Evolutionary conservation across 2,113 vertebrate genomes (phyloP).

Genomic region (Polypterus bichir): DNA sequence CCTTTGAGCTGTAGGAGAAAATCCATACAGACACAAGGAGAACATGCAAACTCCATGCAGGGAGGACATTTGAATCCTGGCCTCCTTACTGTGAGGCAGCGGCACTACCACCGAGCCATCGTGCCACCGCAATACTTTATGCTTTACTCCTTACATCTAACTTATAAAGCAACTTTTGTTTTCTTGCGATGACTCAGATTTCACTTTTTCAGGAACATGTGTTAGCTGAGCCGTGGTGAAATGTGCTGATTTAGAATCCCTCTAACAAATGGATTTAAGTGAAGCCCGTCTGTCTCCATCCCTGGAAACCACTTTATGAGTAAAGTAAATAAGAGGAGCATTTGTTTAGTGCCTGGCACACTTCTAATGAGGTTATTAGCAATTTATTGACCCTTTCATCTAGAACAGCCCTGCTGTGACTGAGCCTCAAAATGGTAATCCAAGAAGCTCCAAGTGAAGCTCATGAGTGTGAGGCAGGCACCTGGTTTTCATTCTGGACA

Average conservation of each 20-base stretch:
- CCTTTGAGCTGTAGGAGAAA: too few relatives aligned
- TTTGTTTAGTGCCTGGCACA: slow-evolving; percentile 9
- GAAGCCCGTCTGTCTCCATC: slow-evolving; percentile 3
- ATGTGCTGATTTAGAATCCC: not conserved
- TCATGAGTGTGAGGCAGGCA: not conserved
- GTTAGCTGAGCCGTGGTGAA: not conserved
- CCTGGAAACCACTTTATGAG: not conserved
- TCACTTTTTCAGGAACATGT: not conserved
- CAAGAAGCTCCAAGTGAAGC: not conserved
- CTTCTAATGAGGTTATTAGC: slow-evolving; percentile 10
- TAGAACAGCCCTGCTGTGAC: slow-evolving; percentile 1
- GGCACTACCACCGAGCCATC: too few relatives aligned
- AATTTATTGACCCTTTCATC: slow-evolving; percentile 9
- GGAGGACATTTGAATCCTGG: too few relatives aligned
- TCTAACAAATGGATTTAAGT: not conserved
- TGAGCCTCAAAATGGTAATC: not conserved
- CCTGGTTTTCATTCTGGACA: slow-evolving; percentile 9
- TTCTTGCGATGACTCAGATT: too few relatives aligned
- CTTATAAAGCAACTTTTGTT: too few relatives aligned
- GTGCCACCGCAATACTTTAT: too few relatives aligned
- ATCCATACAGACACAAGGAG: too few relatives aligned
- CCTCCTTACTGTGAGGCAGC: too few relatives aligned
- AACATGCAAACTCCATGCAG: too few relatives aligned
- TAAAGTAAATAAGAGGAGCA: slow-evolving; percentile 5
- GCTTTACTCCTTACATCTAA: too few relatives aligned